Percentiles rank a stretch among this genome's conserved stretches.
phyloP scores from a whole-genome alignment of 2,113 vertebrate genomes.

The Dunckerocampus dactyliophorus region DNA sequence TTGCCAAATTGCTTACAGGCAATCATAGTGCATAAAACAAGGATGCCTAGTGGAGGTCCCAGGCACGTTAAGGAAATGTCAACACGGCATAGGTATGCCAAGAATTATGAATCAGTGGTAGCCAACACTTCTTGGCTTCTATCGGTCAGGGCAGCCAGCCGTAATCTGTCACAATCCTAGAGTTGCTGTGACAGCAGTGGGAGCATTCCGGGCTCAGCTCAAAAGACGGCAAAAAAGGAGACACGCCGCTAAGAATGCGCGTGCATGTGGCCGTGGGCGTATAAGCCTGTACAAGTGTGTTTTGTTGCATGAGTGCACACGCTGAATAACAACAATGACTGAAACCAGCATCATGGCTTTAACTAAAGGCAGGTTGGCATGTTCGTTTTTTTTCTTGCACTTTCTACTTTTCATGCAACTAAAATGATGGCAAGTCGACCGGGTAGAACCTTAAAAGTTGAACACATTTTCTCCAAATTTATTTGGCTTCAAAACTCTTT shows the following conservation, averaged over 20 bases:
- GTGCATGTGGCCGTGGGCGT: conserved; percentile 20
- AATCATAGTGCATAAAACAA: conserved; percentile 72
- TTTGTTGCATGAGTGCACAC: conserved; percentile 5
- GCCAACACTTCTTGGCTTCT: conserved; percentile 62
- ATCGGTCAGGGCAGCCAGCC: conserved; percentile 67
- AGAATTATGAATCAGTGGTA: conserved; percentile 78
- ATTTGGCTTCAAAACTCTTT: neutral
- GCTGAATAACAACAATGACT: neutral
- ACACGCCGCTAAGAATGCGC: conserved; percentile 36
- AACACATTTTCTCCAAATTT: neutral
- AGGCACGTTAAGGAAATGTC: conserved; percentile 78
- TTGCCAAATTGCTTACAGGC: conserved; percentile 76
- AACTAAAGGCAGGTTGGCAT: conserved; percentile 1
- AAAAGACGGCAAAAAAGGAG: conserved; percentile 49
- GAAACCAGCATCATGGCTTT: conserved; percentile 4
- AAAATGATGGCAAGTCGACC: conserved; percentile 1
- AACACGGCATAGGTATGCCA: conserved; percentile 71
- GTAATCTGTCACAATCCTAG: conserved; percentile 77
- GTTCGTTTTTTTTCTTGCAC: too few species aligned
- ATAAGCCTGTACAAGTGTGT: conserved; percentile 7
- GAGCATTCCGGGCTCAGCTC: conserved; percentile 64
- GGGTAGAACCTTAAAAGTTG: neutral
- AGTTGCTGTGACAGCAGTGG: conserved; percentile 71
- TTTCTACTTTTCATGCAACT: conserved; percentile 5
- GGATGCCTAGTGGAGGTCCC: conserved; percentile 66